These are phyloP conservation scores for Malurus cyaneus DNA, from an alignment of 2,113 vertebrate genomes.

Conservation along the genomic window DNA sequence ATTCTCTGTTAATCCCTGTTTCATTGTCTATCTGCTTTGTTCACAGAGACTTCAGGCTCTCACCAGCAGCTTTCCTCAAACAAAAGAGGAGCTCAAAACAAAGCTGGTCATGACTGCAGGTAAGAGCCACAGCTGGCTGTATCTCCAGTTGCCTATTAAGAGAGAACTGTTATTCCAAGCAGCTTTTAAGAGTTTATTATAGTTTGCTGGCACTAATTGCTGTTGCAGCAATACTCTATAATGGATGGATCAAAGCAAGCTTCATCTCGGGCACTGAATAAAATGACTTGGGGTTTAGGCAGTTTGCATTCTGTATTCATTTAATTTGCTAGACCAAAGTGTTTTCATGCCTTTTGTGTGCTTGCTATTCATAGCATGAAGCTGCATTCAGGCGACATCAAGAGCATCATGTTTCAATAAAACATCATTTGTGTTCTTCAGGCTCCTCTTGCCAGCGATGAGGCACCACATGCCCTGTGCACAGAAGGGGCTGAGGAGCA, in stretches of 20 bases:
- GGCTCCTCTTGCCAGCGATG: background rate
- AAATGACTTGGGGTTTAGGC: slow-evolving; percentile 30
- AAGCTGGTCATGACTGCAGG: slow-evolving; percentile 14
- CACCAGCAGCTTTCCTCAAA: background rate
- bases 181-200: slow-evolving; percentile 46
- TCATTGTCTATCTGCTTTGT: slow-evolving; percentile 4
- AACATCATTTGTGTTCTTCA: background rate
- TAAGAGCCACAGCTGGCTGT: slow-evolving; percentile 40
- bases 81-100: slow-evolving; percentile 42
- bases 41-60: slow-evolving; percentile 10
- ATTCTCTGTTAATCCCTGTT: background rate
- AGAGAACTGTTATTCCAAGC: slow-evolving; percentile 29
- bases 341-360: slow-evolving; percentile 18
- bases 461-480: background rate
- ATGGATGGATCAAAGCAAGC: slow-evolving; percentile 49
- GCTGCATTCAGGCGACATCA: background rate
- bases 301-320: slow-evolving; percentile 16
- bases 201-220: slow-evolving; percentile 46
- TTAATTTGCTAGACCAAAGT: slow-evolving; percentile 1
- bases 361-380: slow-evolving; percentile 4
- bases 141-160: slow-evolving; percentile 32
- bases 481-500: background rate
- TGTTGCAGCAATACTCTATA: slow-evolving; percentile 24
- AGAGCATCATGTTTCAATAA: background rate
- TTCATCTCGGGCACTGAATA: background rate